Base-by-base conservation (phyloP, 2,888 invertebrate genomes). In the Brenthis hecate region DNA sequence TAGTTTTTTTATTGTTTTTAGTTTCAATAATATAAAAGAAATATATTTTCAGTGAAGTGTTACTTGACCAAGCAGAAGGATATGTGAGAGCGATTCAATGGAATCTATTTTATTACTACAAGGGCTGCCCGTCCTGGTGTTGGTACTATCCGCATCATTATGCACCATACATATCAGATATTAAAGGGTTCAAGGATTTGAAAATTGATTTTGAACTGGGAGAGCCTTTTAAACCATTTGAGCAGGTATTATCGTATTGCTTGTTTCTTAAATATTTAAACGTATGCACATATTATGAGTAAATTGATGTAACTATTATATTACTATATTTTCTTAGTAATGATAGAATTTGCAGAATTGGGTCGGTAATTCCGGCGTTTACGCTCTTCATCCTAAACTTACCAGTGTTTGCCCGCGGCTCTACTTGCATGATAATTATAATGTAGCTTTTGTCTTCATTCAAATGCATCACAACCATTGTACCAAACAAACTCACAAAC, bases 81-180 rank as follows among this genome's bases (percentile, higher is more conserved):
- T 99, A 99, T 85, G 96, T 99, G 13, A 94, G 96, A 54, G 99
- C 98, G 0, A 95, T 99, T 61, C 99, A 99, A 80, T 99, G 99
- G 99, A 98, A 98, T 82, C 92, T 99, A 19, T 94, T 96, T 82
- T 99, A 99, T 87, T 99, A 99, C 87, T 99, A 98, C 88, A 96
- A 97, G 80, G 99, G 99, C 6, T 98, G 98, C 56, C 96, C 97
- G 63, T 99, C 98, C 0, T 99, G 99, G 99, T 97, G 98, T 47
- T 99, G 99, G 99, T 99, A 94, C 89, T 99, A 99, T 87, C 98
- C 99, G 0, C 97, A 98, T 82, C 99, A 99, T 87, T 99, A 99
- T 88, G 97, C 99, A 0, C 99, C 99, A 0, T 99, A 96, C 84
- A 96, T 99, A 76, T 99, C 99, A 3, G 99, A 99, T 85, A 95